Base-by-base conservation (phyloP, 2,797 vertebrate species). In the Mormyrops boulengeri region DNA sequence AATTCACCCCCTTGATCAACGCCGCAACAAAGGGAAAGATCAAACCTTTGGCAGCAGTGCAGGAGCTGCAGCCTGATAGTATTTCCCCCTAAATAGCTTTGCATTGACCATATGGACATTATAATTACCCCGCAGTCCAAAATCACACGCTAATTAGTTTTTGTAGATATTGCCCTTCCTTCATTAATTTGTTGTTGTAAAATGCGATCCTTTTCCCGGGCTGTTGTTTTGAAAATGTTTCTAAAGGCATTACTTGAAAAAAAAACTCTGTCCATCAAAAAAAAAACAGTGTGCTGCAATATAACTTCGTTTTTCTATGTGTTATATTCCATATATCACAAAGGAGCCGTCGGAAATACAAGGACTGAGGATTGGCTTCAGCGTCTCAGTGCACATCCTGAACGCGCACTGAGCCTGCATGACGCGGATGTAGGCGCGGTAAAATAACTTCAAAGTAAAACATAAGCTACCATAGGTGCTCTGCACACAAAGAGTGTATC, bases 71-170 rank as follows among this genome's bases (percentile, higher is more conserved):
- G 88, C 91, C 93, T 93, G 93, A 94, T 94, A 93, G 89, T 91
- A 92, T 96, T 95, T 94, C 95, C 91, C 85, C 86, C 92, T 91
- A 93, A 92, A 92, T 80, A 90, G 57, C 90, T 87, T 77, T 66
- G 77, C 87, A 90, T 96, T 95, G 95, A 95, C 95, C 96, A 97
- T 96, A 96, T 96, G 96, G 96, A 95, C 95, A 92, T 93, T 92
- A 95, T 96, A 95, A 97, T 96, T 95, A 96, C 95, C 95, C 95
- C 90, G 91, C 92, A 94, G 95, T 95, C 95, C 95, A 96, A 93
- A 96, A 84, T 90, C 90, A 88, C 82, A 89, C 62, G 88, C 57
- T 90, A 89, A 90, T 90, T 90, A 89, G 80, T 89, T 90, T 86
- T 69, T 87, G 84, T 88, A 88, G 80, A 90, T 88, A 90, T 89